These are phyloP conservation scores for Pterostichus niger DNA, from an alignment of 2,888 invertebrate genomes.

Conservation along the genomic window DNA sequence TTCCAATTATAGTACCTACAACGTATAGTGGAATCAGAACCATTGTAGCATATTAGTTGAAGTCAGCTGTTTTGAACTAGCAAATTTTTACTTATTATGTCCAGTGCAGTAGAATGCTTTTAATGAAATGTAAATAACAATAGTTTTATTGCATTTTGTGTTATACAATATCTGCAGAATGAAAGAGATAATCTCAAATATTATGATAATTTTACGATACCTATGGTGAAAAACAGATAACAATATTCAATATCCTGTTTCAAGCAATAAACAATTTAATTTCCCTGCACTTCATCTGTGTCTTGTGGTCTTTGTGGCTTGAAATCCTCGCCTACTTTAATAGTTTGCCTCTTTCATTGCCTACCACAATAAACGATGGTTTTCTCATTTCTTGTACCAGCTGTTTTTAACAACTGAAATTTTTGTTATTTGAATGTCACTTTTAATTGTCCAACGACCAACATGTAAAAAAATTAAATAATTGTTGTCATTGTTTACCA, in stretches of 20 bases:
- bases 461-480: constrained; percentile 16
- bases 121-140: too few relatives aligned
- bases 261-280: constrained; percentile 26
- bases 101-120: too few relatives aligned
- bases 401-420: neutral
- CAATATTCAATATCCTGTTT: neutral
- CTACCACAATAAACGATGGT: constrained; percentile 8
- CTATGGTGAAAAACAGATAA: neutral
- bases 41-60: too few relatives aligned
- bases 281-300: constrained; percentile 1
- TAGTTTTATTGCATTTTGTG: too few relatives aligned
- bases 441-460: constrained; percentile 3
- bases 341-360: constrained; percentile 16
- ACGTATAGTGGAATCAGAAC: too few relatives aligned
- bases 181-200: too few relatives aligned
- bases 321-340: constrained; percentile 13
- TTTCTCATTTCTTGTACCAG: neutral
- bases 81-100: too few relatives aligned
- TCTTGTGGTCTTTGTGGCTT: constrained; percentile 20
- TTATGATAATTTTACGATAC: too few relatives aligned
- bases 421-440: constrained; percentile 1
- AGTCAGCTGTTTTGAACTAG: too few relatives aligned
- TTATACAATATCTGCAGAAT: too few relatives aligned
- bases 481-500: constrained; percentile 34
- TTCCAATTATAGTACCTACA: too few relatives aligned